Evolutionary conservation across 2,888 invertebrate species (phyloP).

Genomic region (Tipula confusa): DNA sequence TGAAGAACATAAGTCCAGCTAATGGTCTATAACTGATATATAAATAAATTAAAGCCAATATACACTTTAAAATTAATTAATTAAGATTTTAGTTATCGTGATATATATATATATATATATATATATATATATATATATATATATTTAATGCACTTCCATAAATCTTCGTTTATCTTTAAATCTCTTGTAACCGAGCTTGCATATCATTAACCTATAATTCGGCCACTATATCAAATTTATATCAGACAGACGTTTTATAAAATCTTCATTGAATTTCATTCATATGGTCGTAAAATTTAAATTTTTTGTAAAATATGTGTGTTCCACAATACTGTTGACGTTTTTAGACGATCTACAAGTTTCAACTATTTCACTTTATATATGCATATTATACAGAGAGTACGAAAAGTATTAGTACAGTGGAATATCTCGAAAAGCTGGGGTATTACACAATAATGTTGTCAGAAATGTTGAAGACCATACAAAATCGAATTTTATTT

Average conservation of each 20-base stretch:
- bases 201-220: neutral
- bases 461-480: too few relatives aligned
- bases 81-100: neutral
- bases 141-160: too few relatives aligned
- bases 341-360: neutral
- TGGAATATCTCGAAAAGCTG: too few relatives aligned
- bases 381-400: too few relatives aligned
- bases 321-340: neutral
- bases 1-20: neutral
- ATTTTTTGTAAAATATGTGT: neutral
- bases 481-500: too few relatives aligned
- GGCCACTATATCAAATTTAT: neutral
- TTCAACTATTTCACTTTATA: neutral
- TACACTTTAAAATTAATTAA: neutral
- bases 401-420: too few relatives aligned
- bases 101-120: too few relatives aligned
- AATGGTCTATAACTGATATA: too few relatives aligned
- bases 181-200: neutral
- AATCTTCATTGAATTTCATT: neutral
- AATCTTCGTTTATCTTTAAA: too few relatives aligned
- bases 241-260: neutral
- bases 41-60: neutral
- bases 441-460: too few relatives aligned
- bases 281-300: neutral
- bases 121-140: too few relatives aligned